These are phyloP conservation scores for Siniperca undulata DNA, from an alignment of 2,797 vertebrate genomes.

Conservation along the genomic window DNA sequence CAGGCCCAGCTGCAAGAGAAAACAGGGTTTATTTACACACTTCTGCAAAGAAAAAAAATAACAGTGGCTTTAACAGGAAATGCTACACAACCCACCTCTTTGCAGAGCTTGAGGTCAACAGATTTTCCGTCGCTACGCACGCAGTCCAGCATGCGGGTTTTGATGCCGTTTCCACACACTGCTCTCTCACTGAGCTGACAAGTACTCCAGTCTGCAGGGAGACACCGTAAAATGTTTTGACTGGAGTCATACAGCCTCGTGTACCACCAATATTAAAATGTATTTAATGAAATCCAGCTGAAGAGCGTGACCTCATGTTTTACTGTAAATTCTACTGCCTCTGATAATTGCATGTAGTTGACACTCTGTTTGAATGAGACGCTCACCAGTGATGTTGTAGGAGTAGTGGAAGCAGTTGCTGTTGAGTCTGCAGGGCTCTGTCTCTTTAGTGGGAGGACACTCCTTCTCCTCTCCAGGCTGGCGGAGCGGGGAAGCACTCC, in stretches of 20 bases:
- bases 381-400: slow-evolving; percentile 95
- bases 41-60: neutral
- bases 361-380: neutral
- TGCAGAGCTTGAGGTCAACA: slow-evolving; percentile 93
- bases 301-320: neutral
- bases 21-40: neutral
- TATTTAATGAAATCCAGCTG: neutral
- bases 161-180: slow-evolving; percentile 93
- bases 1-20: slow-evolving; percentile 84
- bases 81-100: slow-evolving; percentile 86
- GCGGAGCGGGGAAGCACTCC: slow-evolving; percentile 87
- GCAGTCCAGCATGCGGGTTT: slow-evolving; percentile 97
- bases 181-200: slow-evolving; percentile 96
- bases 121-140: slow-evolving; percentile 97
- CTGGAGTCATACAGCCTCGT: neutral
- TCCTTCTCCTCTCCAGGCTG: slow-evolving; percentile 88
- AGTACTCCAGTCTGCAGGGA: slow-evolving; percentile 94
- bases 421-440: slow-evolving; percentile 91
- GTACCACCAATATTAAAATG: neutral
- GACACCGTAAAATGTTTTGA: neutral
- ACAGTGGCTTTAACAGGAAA: neutral
- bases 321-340: neutral
- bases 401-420: slow-evolving; percentile 96
- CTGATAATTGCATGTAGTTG: too few relatives aligned
- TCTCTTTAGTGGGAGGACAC: slow-evolving; percentile 88